Evolutionary conservation across 2,113 vertebrate genomes (phyloP).

Genomic region (Craseonycteris thonglongyai): DNA sequence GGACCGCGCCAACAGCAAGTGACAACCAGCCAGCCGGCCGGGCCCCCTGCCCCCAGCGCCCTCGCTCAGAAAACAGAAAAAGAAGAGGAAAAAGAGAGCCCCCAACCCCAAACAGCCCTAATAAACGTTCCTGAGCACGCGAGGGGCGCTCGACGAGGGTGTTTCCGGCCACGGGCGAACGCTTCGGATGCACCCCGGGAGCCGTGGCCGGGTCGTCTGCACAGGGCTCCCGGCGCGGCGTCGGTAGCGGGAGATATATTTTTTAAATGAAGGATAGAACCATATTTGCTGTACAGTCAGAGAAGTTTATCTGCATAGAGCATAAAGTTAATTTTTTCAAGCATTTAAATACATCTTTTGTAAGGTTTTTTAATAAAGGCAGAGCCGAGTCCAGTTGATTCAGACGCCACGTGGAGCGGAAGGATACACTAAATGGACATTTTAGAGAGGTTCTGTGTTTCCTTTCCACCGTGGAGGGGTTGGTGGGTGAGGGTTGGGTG

Average conservation of each 20-base stretch:
- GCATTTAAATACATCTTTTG: conserved; percentile 82
- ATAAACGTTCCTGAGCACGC: conserved; percentile 65
- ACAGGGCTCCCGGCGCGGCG: conserved; percentile 43
- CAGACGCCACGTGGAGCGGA: conserved; percentile 59
- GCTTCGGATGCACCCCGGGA: conserved; percentile 39
- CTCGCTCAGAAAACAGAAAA: conserved; percentile 30
- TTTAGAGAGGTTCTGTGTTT: conserved; percentile 48
- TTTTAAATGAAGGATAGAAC: conserved; percentile 48
- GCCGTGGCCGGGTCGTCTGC: not conserved
- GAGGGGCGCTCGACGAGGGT: conserved; percentile 64
- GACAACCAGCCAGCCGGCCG: conserved; percentile 60
- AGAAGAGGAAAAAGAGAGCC: not conserved
- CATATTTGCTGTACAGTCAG: conserved; percentile 70
- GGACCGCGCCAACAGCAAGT: conserved; percentile 86
- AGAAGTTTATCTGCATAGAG: conserved; percentile 77
- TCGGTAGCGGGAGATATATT: conserved; percentile 28
- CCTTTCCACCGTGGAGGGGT: not conserved
- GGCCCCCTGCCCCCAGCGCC: conserved; percentile 60
- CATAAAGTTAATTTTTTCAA: conserved; percentile 78
- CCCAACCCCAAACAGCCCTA: conserved; percentile 60
- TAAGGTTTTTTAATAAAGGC: conserved; percentile 80
- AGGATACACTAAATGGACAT: conserved; percentile 39
- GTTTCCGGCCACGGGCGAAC: conserved; percentile 17
- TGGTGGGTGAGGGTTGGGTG: conserved; percentile 45
- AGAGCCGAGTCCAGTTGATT: conserved; percentile 66